These are phyloP conservation scores for Protobothrops mucrosquamatus DNA, from an alignment of 2,113 vertebrate genomes.

Conservation along the genomic window DNA sequence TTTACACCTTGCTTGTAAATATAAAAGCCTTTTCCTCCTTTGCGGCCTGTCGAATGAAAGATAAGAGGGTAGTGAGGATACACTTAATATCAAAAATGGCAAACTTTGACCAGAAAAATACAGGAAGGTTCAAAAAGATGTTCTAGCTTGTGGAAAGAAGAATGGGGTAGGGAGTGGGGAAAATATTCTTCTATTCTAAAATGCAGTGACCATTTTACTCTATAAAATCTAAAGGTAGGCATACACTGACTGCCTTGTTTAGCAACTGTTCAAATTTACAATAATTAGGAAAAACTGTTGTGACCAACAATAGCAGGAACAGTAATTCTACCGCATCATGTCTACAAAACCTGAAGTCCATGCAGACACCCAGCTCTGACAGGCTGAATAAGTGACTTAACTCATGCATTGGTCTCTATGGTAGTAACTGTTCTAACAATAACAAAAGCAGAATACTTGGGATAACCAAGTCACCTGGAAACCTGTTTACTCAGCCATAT, in stretches of 20 bases:
- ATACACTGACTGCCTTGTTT: neutral
- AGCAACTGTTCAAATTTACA: neutral
- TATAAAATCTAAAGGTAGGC: neutral
- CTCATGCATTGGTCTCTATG: neutral
- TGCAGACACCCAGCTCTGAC: neutral
- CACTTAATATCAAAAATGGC: neutral
- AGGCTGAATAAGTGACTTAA: neutral
- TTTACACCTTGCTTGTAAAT: constrained; percentile 81
- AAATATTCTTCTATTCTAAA: no score
- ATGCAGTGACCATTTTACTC: neutral
- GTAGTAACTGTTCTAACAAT: neutral
- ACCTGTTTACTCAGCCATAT: neutral
- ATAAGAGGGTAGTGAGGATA: neutral
- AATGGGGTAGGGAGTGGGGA: neutral
- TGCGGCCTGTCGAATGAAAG: constrained; percentile 73
- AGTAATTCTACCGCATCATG: no score
- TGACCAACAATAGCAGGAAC: neutral
- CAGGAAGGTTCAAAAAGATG: no score
- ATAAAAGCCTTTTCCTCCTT: constrained; percentile 88
- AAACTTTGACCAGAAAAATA: neutral
- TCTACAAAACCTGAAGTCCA: neutral
- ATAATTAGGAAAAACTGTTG: neutral
- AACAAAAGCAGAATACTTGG: neutral
- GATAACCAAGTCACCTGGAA: neutral
- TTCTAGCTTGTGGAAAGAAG: neutral